phyloP scores from a whole-genome alignment of 37 sponge, comb jelly and placozoan species.

The Chondrilla cf. caribensis region DNA sequence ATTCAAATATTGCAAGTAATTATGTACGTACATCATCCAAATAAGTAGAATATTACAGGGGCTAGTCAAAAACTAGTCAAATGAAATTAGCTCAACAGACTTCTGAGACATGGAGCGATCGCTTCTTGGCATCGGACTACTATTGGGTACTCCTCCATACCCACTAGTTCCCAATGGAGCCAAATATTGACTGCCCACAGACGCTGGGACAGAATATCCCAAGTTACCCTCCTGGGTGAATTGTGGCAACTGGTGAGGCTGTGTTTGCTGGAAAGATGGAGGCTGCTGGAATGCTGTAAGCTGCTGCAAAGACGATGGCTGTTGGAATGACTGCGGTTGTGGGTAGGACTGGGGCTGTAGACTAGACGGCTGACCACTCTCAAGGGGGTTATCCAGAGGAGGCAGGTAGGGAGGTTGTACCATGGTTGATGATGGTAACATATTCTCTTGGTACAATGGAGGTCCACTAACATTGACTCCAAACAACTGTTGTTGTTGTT shows the following conservation, averaged over 20 bases:
- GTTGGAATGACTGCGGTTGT: background rate
- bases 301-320: background rate
- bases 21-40: too few species aligned
- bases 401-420: constrained; percentile 9
- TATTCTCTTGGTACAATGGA: too few species aligned
- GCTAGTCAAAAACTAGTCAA: too few species aligned
- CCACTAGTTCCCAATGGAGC: background rate
- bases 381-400: constrained; percentile 21
- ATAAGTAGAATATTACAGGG: too few species aligned
- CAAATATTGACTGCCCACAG: too few species aligned
- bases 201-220: background rate
- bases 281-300: background rate
- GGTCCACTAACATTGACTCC: too few species aligned
- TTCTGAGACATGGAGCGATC: background rate
- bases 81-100: constrained; percentile 18
- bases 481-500: too few species aligned
- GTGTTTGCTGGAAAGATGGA: background rate
- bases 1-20: too few species aligned
- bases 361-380: constrained; percentile 22
- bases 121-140: background rate
- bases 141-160: background rate
- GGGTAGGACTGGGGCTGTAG: background rate
- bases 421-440: background rate
- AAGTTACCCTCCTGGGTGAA: too few species aligned
- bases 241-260: background rate